phyloP scores from a whole-genome alignment of 2,113 vertebrate genomes.

The Antechinus flavipes region DNA sequence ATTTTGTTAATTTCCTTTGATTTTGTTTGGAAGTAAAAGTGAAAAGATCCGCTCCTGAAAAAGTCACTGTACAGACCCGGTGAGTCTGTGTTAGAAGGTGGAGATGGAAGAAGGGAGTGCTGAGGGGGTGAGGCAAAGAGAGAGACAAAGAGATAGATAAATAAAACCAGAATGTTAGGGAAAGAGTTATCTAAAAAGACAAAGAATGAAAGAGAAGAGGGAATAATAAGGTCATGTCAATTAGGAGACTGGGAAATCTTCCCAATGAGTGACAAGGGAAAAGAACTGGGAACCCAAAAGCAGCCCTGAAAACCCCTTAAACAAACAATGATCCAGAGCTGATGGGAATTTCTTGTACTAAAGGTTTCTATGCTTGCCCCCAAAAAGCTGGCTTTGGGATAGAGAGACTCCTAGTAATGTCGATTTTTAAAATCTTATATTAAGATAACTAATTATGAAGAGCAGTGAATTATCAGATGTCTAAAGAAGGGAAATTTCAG shows the following conservation, averaged over 20 bases:
- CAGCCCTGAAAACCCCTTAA: not conserved
- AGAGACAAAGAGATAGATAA: not conserved
- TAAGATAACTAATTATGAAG: constrained; percentile 37
- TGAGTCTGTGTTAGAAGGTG: not conserved
- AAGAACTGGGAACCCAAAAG: not conserved
- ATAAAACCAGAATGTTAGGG: not conserved
- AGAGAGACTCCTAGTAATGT: not conserved
- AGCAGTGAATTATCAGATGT: constrained; percentile 46
- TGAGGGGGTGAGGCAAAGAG: not conserved
- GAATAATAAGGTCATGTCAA: not conserved
- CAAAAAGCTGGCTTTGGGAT: not conserved
- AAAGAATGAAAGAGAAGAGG: not conserved
- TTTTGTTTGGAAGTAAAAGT: not conserved
- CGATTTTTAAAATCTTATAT: not conserved
- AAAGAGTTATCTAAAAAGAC: not conserved
- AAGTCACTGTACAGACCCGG: not conserved
- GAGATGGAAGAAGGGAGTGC: not conserved
- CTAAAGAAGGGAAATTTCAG: constrained; percentile 7
- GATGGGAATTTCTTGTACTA: not conserved
- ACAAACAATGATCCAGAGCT: not conserved
- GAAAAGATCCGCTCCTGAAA: not conserved
- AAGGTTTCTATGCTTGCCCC: not conserved
- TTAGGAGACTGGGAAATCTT: not conserved
- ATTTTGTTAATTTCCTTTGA: not conserved
- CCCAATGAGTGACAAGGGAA: not conserved